These are phyloP conservation scores for Mythimna ferrago DNA, from an alignment of 2,888 invertebrate genomes.

Conservation along the genomic window DNA sequence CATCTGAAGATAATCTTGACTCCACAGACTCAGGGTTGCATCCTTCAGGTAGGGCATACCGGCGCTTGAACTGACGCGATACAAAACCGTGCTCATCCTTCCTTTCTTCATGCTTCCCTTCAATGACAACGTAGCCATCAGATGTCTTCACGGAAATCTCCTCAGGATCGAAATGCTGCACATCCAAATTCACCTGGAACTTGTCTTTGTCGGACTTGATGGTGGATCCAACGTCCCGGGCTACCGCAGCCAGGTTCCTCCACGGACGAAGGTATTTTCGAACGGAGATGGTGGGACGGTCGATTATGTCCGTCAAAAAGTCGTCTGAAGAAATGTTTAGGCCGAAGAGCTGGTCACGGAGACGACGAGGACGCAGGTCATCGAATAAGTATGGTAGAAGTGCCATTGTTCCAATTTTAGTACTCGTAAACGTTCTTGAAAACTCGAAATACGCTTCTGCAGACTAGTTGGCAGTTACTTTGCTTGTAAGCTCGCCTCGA, in stretches of 20 bases:
- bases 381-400: slow-evolving; percentile 81
- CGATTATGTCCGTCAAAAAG: slow-evolving; percentile 79
- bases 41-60: slow-evolving; percentile 94
- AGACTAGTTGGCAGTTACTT: too few relatives aligned
- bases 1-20: slow-evolving; percentile 94
- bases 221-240: slow-evolving; percentile 88
- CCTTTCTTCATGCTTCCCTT: slow-evolving; percentile 95
- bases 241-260: slow-evolving; percentile 82
- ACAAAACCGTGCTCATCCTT: slow-evolving; percentile 94
- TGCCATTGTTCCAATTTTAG: slow-evolving; percentile 73
- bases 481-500: background rate
- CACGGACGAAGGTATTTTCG: slow-evolving; percentile 82
- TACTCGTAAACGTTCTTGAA: background rate
- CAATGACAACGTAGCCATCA: slow-evolving; percentile 93
- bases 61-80: slow-evolving; percentile 93
- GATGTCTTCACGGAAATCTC: slow-evolving; percentile 94
- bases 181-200: slow-evolving; percentile 94
- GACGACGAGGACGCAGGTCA: slow-evolving; percentile 78
- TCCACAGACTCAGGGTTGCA: slow-evolving; percentile 93
- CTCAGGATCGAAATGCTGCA: slow-evolving; percentile 94
- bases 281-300: slow-evolving; percentile 74
- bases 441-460: background rate
- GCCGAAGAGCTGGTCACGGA: slow-evolving; percentile 83
- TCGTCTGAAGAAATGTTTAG: slow-evolving; percentile 82
- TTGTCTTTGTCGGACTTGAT: slow-evolving; percentile 90